Conservation (phyloP, 2,113 vertebrate genomes). For the Percina caprodes region DNA sequence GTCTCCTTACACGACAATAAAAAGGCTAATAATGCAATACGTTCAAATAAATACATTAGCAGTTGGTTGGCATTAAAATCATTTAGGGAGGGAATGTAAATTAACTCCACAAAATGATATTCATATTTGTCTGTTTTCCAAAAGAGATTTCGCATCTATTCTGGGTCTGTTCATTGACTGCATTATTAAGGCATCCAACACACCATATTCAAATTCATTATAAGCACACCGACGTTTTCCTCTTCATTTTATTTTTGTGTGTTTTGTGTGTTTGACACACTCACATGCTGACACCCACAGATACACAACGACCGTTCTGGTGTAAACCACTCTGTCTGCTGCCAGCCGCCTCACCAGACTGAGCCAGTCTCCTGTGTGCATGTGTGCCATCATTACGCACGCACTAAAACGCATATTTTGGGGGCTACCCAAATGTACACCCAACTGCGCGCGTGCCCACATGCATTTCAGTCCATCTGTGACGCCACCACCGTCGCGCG, state of each 20-base stretch:
- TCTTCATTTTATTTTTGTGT: neutral
- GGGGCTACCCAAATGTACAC: neutral
- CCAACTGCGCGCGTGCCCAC: neutral
- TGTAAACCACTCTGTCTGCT: neutral
- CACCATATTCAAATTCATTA: neutral
- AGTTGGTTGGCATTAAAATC: neutral
- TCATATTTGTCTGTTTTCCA: slow-evolving; percentile 1
- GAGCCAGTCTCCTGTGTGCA: neutral
- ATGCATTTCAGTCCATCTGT: slow-evolving; percentile 9
- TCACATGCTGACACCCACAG: neutral
- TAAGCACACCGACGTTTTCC: neutral
- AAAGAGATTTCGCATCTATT: neutral
- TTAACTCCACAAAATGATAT: neutral
- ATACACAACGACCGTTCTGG: neutral
- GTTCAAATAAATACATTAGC: no score
- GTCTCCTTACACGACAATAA: no score
- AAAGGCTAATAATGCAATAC: no score
- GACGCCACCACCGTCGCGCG: slow-evolving; percentile 8
- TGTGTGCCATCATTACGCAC: slow-evolving; percentile 30
- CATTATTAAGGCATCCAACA: neutral
- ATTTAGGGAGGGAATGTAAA: neutral
- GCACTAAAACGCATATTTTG: neutral
- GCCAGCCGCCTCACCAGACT: neutral
- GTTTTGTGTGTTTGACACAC: neutral
- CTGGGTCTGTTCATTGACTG: neutral